Base-by-base conservation (phyloP, 2,888 invertebrate species). In the Polydrusus tereticollis region DNA sequence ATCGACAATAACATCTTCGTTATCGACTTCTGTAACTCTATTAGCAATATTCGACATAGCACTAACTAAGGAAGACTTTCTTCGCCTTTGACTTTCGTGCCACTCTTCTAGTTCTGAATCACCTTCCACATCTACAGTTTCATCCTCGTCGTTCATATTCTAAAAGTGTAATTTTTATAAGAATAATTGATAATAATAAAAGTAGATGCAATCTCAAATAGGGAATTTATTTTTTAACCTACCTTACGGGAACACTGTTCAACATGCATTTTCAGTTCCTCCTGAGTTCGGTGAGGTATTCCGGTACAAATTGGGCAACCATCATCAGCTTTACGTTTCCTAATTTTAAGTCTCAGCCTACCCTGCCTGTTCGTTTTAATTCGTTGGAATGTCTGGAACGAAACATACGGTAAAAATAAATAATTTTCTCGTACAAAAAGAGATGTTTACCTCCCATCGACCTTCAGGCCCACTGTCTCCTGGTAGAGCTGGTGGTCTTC, bases 331-430 rank as follows among this genome's bases (percentile, higher is more conserved):
- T 91, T 90, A 70, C 91, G 87, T 84, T 91, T 91, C 75, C 91
- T 88, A 72, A 90, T 89, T 83, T 91, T 92, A 74, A 91, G 86
- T 77, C 91, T 84, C 52, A 92, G 84, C 62, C 93, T 86, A 75
- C 90, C 89, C 80, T 92, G 92, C 76, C 93, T 87, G 83, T 93
- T 93, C 66, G 89, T 89, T 80, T 90, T 89, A 77, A 92, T 90
- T 78, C 92, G 86, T 83, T 92, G 90, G 83, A 91, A 93, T 47
- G 91, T 91, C 90, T 90, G 83, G 41, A 84, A 81, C 58, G 62
- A 73, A 74, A 47, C 55, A 60, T 29, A 36, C 36, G 2, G 10
- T 36, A 36, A n/a, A 38, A 38, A 38, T 4, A n/a, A 2, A 38
- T 1, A n/a, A n/a, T n/a, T 12, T 12, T n/a, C 7, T 5, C 4